Evolutionary conservation across 2,797 vertebrate genomes (phyloP).

Genomic region (Holocentrus rufus): DNA sequence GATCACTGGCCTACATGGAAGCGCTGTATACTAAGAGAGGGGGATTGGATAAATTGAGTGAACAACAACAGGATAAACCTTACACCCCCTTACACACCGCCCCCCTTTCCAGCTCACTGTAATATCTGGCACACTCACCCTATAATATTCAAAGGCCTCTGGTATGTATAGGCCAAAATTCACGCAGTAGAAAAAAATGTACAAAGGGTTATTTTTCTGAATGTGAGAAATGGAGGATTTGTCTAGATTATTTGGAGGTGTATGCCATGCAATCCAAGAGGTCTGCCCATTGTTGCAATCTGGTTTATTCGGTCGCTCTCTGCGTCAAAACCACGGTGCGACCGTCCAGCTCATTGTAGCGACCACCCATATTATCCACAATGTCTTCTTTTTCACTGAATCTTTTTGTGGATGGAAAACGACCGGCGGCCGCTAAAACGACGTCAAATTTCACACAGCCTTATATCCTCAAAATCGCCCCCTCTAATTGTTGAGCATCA

Average conservation of each 20-base stretch:
- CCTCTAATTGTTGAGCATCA: background rate
- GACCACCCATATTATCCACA: too few relatives aligned
- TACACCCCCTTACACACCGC: slow-evolving; percentile 32
- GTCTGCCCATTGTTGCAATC: slow-evolving; percentile 72
- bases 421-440: background rate
- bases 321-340: slow-evolving; percentile 70
- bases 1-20: slow-evolving; percentile 1
- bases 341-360: slow-evolving; percentile 13
- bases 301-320: slow-evolving; percentile 62
- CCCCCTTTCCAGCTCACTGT: slow-evolving; percentile 12
- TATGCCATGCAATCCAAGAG: slow-evolving; percentile 15
- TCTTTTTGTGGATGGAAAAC: background rate
- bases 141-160: slow-evolving; percentile 34
- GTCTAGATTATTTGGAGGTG: slow-evolving; percentile 1
- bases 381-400: background rate
- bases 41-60: slow-evolving; percentile 35
- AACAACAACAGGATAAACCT: slow-evolving; percentile 65
- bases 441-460: background rate
- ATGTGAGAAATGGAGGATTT: background rate
- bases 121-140: slow-evolving; percentile 51
- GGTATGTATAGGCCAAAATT: slow-evolving; percentile 7
- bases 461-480: background rate
- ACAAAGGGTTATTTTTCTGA: background rate
- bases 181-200: background rate
- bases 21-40: background rate